A percentile compares a stretch with the other conserved stretches of the same genome.
Conservation (phyloP, 1,140 invertebrate genomes). For the Planococcus citri region DNA sequence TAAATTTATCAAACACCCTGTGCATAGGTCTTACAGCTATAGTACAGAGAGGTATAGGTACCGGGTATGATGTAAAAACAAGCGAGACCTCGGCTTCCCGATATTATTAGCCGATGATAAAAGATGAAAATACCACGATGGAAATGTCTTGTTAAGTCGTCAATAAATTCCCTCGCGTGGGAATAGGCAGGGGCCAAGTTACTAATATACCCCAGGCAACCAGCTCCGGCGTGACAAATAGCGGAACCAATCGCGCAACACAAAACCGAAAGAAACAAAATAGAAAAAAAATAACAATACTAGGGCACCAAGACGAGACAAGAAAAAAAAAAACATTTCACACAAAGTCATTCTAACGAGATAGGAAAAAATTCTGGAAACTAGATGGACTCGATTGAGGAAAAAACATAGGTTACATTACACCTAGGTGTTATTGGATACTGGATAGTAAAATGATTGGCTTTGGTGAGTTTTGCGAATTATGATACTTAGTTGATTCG, state of each 20-base stretch:
- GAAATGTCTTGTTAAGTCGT: conserved; percentile 3
- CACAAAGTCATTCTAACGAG: background rate
- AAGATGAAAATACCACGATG: background rate
- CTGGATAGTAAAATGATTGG: too few relatives aligned
- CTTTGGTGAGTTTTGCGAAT: too few relatives aligned
- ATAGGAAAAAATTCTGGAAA: too few relatives aligned
- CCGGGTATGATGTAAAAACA: too few relatives aligned
- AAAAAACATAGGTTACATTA: too few relatives aligned
- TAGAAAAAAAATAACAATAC: background rate
- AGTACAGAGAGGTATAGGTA: too few relatives aligned
- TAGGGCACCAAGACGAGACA: background rate
- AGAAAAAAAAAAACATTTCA: background rate
- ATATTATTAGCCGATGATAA: background rate
- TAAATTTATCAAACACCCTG: background rate
- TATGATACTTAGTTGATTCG: too few relatives aligned
- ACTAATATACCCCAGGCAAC: background rate
- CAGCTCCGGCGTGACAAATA: background rate
- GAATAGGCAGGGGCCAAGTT: background rate
- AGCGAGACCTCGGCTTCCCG: background rate
- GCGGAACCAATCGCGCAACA: background rate
- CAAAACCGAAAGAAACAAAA: background rate
- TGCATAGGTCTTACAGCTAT: too few relatives aligned
- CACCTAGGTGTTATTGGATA: too few relatives aligned
- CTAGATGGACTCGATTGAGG: too few relatives aligned
- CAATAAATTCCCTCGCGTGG: conserved; percentile 5